A percentile compares a stretch with the other conserved stretches of the same genome.
Evolutionary conservation across 1,140 invertebrate genomes (phyloP).

Genomic region (Lordiphosa stackelbergi): DNA sequence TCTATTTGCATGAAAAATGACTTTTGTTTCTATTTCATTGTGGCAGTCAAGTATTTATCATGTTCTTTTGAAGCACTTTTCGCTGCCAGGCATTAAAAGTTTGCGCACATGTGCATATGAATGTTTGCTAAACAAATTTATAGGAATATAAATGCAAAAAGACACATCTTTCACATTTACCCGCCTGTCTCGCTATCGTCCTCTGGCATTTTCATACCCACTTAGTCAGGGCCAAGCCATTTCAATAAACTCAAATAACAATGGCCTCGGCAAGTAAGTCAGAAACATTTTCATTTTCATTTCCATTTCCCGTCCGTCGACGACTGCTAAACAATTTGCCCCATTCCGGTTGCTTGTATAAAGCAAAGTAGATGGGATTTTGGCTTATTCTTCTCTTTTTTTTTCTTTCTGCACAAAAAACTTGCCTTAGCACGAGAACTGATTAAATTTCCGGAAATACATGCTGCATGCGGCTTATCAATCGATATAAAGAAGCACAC

Average conservation of each 20-base stretch:
- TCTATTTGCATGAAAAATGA: conserved; percentile 69
- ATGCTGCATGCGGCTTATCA: conserved; percentile 27
- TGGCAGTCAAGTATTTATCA: neutral
- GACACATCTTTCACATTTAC: conserved; percentile 13
- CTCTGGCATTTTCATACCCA: conserved; percentile 41
- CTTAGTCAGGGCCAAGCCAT: conserved; percentile 38
- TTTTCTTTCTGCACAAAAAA: conserved; percentile 12
- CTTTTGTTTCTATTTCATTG: conserved; percentile 7
- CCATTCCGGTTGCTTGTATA: conserved; percentile 9
- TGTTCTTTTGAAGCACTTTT: neutral
- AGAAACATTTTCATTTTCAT: conserved; percentile 56
- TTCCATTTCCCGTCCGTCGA: conserved; percentile 40
- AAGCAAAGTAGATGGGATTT: conserved; percentile 24
- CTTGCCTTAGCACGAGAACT: conserved; percentile 47
- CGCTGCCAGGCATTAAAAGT: no score
- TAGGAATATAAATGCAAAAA: conserved; percentile 14
- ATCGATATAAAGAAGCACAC: conserved; percentile 49
- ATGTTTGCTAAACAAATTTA: neutral
- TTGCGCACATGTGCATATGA: no score
- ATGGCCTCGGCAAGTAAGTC: conserved; percentile 48
- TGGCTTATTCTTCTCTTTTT: conserved; percentile 12
- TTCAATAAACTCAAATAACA: conserved; percentile 59
- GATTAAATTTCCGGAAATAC: conserved; percentile 60
- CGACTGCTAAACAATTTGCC: conserved; percentile 46
- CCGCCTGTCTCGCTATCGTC: neutral